phyloP scores from a whole-genome alignment of 2,888 invertebrate genomes.

The Lacanobia wlatinum region DNA sequence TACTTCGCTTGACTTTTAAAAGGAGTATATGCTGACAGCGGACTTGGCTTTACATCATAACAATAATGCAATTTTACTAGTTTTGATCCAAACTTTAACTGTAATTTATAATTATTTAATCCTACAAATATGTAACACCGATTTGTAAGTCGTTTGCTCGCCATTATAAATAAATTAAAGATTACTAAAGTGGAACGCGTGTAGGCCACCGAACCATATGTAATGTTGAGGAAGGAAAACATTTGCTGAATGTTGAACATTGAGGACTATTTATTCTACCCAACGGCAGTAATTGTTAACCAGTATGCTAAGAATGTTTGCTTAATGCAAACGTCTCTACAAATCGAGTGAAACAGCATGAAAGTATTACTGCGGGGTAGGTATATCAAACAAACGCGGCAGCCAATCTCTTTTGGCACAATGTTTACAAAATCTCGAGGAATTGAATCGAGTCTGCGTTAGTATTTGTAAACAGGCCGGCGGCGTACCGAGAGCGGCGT shows the following conservation, averaged over 20 bases:
- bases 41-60: slow-evolving; percentile 72
- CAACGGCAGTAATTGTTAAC: slow-evolving; percentile 65
- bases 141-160: slow-evolving; percentile 5
- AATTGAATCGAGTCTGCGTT: slow-evolving; percentile 87
- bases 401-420: slow-evolving; percentile 83
- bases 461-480: slow-evolving; percentile 89
- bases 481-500: slow-evolving; percentile 74
- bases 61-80: slow-evolving; percentile 70
- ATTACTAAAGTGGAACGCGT: slow-evolving; percentile 24
- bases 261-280: slow-evolving; percentile 51
- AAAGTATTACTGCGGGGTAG: slow-evolving; percentile 62
- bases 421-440: slow-evolving; percentile 87
- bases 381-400: slow-evolving; percentile 74
- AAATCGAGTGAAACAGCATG: slow-evolving; percentile 66
- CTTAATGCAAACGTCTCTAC: slow-evolving; percentile 62
- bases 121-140: not conserved
- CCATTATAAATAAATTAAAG: slow-evolving; percentile 22
- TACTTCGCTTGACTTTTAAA: slow-evolving; percentile 79
- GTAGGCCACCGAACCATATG: slow-evolving; percentile 11
- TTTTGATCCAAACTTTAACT: slow-evolving; percentile 33
- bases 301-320: slow-evolving; percentile 68
- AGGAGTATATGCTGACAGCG: slow-evolving; percentile 66
- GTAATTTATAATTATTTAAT: slow-evolving; percentile 6
- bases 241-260: slow-evolving; percentile 45
- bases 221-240: slow-evolving; percentile 56